These are phyloP conservation scores for Montipora sp. DNA, from an alignment of 64 coral and sea anemone genomes.

Conservation along the genomic window DNA sequence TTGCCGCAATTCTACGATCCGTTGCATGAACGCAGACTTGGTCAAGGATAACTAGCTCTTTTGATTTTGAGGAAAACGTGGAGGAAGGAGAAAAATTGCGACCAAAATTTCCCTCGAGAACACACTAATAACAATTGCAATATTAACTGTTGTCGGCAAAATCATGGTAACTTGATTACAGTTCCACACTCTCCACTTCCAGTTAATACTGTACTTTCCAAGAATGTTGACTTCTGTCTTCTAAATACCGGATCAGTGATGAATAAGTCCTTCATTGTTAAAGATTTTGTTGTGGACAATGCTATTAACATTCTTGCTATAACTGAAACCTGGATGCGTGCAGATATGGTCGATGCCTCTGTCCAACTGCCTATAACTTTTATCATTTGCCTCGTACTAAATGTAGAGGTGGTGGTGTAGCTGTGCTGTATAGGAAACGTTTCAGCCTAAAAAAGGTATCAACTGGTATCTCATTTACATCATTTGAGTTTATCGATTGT, in stretches of 20 bases:
- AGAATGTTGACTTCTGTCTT: background rate
- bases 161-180: background rate
- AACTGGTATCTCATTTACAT: slow-evolving; percentile 29
- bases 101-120: too few relatives aligned
- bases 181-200: background rate
- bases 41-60: too few relatives aligned
- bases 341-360: slow-evolving; percentile 25
- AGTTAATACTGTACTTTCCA: background rate
- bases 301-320: slow-evolving; percentile 2
- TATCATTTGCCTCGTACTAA: slow-evolving; percentile 37
- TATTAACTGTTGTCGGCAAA: too few relatives aligned
- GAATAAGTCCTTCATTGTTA: too few relatives aligned
- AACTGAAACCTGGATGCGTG: background rate
- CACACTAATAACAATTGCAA: too few relatives aligned
- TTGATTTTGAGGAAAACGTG: too few relatives aligned
- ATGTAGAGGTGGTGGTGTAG: slow-evolving; percentile 57
- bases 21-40: too few relatives aligned
- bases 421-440: slow-evolving; percentile 48
- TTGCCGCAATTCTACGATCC: too few relatives aligned
- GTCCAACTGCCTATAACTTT: slow-evolving; percentile 59
- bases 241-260: slow-evolving; percentile 28
- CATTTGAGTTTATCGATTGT: slow-evolving; percentile 73
- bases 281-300: background rate
- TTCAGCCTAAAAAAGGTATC: slow-evolving; percentile 45
- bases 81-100: too few relatives aligned